Conservation (phyloP, 2,888 invertebrate species). For the Pycnomerus fuliginosus region DNA sequence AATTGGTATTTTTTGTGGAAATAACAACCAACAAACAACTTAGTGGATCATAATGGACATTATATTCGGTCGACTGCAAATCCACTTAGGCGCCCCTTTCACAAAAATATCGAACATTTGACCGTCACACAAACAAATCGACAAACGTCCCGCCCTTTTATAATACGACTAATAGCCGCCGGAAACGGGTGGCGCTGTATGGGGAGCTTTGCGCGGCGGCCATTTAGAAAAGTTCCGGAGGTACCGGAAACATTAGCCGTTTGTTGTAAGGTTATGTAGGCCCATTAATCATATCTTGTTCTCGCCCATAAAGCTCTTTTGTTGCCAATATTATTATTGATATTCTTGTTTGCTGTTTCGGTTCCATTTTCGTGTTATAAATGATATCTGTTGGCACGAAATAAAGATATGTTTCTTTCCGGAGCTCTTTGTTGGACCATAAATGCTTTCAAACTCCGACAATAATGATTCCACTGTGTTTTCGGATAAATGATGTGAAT, state of each 20-base stretch:
- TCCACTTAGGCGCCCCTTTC: slow-evolving; percentile 39
- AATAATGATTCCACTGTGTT: no score
- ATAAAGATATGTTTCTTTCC: slow-evolving; percentile 45
- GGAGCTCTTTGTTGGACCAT: slow-evolving; percentile 21
- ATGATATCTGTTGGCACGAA: slow-evolving; percentile 50
- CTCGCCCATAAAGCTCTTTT: slow-evolving; percentile 39
- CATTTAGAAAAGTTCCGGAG: slow-evolving; percentile 53
- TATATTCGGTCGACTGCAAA: slow-evolving; percentile 44
- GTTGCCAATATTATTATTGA: slow-evolving; percentile 52
- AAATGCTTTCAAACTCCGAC: slow-evolving; percentile 4
- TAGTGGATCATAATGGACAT: slow-evolving; percentile 37
- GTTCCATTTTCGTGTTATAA: slow-evolving; percentile 50
- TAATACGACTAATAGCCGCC: slow-evolving; percentile 51
- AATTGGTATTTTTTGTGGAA: slow-evolving; percentile 4
- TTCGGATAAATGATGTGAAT: no score
- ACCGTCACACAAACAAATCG: slow-evolving; percentile 46
- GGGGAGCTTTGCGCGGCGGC: slow-evolving; percentile 31
- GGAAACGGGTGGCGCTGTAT: slow-evolving; percentile 49
- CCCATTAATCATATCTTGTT: slow-evolving; percentile 53
- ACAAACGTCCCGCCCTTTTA: slow-evolving; percentile 49
- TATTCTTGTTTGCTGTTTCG: slow-evolving; percentile 51
- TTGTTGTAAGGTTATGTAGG: slow-evolving; percentile 48
- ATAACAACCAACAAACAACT: slow-evolving; percentile 23
- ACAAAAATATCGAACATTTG: slow-evolving; percentile 22
- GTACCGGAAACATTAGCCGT: slow-evolving; percentile 53